phyloP scores from a whole-genome alignment of 2,797 vertebrate genomes.

The Pseudochirops cupreus region DNA sequence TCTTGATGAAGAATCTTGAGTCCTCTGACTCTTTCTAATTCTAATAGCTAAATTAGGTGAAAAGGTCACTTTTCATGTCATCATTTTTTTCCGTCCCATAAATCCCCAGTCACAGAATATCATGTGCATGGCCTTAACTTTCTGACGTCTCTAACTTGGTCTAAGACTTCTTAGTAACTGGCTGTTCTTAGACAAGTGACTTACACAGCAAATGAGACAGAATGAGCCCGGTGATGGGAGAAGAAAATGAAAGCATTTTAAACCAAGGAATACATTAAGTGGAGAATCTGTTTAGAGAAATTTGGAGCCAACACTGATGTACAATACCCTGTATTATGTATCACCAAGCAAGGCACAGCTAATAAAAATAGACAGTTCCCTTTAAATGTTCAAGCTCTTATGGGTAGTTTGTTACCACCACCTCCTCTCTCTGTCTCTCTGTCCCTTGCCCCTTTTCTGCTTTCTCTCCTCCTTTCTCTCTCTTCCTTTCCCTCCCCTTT shows the following conservation, averaged over 20 bases:
- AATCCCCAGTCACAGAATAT: not conserved
- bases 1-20: not conserved
- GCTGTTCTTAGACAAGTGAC: not conserved
- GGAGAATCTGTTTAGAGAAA: not conserved
- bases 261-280: not conserved
- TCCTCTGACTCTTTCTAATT: not conserved
- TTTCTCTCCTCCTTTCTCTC: not conserved
- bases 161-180: not conserved
- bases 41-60: not conserved
- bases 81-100: not conserved
- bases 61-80: not conserved
- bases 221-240: not conserved
- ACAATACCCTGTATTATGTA: not conserved
- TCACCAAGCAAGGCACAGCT: not conserved
- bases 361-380: not conserved
- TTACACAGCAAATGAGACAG: not conserved
- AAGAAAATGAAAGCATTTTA: not conserved
- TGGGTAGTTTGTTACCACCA: not conserved
- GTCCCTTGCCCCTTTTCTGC: not conserved
- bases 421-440: too few relatives aligned
- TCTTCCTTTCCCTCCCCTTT: not conserved
- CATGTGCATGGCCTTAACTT: not conserved
- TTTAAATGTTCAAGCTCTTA: not conserved
- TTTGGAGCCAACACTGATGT: not conserved
- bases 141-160: not conserved